Conservation (phyloP, 2,113 vertebrate genomes). For the Columba janthina region DNA sequence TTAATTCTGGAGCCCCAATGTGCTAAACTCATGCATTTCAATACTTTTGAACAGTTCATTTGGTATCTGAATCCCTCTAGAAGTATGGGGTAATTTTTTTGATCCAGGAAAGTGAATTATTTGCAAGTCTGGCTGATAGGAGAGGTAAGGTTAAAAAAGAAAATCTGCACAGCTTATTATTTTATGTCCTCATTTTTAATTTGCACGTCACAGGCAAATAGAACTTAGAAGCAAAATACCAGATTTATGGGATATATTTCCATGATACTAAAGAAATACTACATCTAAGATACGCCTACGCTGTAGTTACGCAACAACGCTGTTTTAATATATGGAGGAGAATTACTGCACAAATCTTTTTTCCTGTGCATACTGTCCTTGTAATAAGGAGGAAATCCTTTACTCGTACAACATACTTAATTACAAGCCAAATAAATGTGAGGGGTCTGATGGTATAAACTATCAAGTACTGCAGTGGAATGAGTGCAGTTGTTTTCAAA, state of each 20-base stretch:
- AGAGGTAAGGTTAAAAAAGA: not conserved
- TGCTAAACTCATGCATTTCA: not conserved
- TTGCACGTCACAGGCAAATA: not conserved
- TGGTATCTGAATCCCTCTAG: not conserved
- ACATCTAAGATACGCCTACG: not conserved
- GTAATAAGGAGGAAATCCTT: not conserved
- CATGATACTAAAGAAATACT: not conserved
- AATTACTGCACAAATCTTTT: not conserved
- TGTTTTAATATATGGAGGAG: not conserved
- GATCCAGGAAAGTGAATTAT: not conserved
- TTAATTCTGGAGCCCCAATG: not conserved
- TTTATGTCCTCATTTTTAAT: not conserved
- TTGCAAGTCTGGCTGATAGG: not conserved
- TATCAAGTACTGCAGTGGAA: not conserved
- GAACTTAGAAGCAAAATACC: not conserved
- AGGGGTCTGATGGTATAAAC: not conserved
- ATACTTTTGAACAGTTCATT: not conserved
- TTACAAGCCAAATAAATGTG: constrained; percentile 2
- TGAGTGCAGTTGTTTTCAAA: not conserved
- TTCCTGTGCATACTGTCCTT: not conserved
- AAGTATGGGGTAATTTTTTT: not conserved
- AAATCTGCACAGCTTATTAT: not conserved
- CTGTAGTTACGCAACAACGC: not conserved
- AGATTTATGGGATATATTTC: not conserved
- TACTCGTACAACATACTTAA: not conserved